Conservation (phyloP, 2,888 invertebrate species). For the Coleophora flavipennella region DNA sequence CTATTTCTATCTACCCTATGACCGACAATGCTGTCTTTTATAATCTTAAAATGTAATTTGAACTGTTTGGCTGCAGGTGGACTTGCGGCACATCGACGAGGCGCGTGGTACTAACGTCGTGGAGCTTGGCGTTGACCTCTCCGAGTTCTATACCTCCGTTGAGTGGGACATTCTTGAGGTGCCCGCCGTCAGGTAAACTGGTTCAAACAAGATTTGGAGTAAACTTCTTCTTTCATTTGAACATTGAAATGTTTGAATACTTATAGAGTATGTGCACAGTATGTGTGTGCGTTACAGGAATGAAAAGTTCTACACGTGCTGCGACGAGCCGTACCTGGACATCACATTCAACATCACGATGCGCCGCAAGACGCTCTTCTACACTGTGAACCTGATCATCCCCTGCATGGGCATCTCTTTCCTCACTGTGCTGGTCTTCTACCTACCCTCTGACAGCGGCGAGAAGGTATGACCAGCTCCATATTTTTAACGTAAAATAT, state of each 20-base stretch:
- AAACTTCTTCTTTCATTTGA: too few species aligned
- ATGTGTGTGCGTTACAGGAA: constrained; percentile 70
- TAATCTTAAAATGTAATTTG: too few species aligned
- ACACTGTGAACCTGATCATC: constrained; percentile 96
- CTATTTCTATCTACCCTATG: too few species aligned
- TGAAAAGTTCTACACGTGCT: constrained; percentile 96
- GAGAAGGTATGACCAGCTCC: constrained; percentile 75
- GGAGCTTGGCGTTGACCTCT: constrained; percentile 95
- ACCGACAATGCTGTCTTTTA: too few species aligned
- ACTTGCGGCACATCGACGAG: constrained; percentile 93
- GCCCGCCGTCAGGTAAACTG: constrained; percentile 84
- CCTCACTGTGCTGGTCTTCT: constrained; percentile 97
- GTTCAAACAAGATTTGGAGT: too few species aligned
- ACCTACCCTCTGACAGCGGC: constrained; percentile 97
- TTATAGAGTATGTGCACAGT: too few species aligned
- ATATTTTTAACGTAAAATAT: too few species aligned
- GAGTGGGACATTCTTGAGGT: constrained; percentile 99
- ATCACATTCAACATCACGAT: constrained; percentile 98
- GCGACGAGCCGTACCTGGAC: constrained; percentile 96
- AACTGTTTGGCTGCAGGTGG: constrained; percentile 77
- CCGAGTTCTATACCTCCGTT: constrained; percentile 98
- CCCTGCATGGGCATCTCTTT: constrained; percentile 98
- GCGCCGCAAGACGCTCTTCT: constrained; percentile 95
- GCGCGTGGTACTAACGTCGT: constrained; percentile 89
- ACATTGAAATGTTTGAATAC: too few species aligned